Percentiles rank a stretch among this genome's conserved stretches.
Conservation (phyloP, 2,113 vertebrate genomes). For the Trogon surrucura region DNA sequence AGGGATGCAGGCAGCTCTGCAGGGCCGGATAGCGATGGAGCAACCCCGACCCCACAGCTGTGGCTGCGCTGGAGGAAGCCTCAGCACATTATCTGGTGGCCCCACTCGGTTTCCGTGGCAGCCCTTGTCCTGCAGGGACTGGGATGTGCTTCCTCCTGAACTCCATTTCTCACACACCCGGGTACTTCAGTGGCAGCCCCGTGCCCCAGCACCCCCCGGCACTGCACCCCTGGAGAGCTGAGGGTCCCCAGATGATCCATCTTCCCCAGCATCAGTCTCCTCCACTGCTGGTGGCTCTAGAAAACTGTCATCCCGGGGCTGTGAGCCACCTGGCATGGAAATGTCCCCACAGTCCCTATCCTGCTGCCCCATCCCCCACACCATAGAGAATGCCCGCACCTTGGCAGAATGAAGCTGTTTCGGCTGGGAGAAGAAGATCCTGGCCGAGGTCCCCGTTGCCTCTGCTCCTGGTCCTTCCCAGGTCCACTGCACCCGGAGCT, state of each 20-base stretch:
- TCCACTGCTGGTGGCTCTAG: neutral
- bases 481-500: neutral
- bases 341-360: neutral
- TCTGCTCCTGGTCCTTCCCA: neutral
- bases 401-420: neutral
- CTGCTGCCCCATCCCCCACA: neutral
- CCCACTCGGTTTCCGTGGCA: conserved; percentile 13
- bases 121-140: neutral
- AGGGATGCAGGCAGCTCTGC: neutral
- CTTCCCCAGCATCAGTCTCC: neutral
- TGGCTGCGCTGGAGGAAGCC: neutral
- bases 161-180: neutral
- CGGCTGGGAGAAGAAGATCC: neutral
- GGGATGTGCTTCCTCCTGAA: neutral
- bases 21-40: neutral
- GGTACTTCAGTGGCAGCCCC: neutral
- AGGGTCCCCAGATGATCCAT: neutral
- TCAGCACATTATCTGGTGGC: conserved; percentile 12
- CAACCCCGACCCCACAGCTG: neutral
- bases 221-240: neutral
- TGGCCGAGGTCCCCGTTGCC: neutral
- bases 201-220: neutral
- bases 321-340: neutral
- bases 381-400: neutral
- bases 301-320: neutral